A percentile compares a stretch with the other conserved stretches of the same genome.
Evolutionary conservation across 2,888 invertebrate species (phyloP).

Genomic region (Arrhopalites spinosus): DNA sequence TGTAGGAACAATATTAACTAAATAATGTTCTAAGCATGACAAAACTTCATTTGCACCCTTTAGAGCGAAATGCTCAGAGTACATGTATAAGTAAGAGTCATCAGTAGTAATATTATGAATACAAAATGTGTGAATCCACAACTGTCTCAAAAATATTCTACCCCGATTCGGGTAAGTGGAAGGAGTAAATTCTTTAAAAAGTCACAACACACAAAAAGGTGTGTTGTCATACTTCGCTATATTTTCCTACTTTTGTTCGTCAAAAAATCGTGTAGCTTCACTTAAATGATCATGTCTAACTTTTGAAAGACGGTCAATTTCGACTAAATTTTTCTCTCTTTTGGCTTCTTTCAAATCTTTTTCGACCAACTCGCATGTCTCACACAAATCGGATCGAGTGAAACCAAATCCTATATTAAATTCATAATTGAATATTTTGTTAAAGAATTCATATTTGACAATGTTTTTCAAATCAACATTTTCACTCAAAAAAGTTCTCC

Average conservation of each 20-base stretch:
- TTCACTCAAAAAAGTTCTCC: too few relatives aligned
- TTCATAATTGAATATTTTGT: neutral
- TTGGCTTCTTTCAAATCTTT: neutral
- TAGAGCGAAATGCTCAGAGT: neutral
- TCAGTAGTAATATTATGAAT: neutral
- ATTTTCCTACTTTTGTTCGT: neutral
- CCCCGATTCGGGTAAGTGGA: neutral
- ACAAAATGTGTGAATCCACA: neutral
- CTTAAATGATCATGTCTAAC: neutral
- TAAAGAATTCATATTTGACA: too few relatives aligned
- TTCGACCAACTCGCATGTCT: neutral
- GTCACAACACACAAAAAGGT: neutral
- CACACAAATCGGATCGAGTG: neutral
- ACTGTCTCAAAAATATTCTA: neutral
- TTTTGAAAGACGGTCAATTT: neutral
- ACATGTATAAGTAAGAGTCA: neutral
- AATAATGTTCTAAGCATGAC: neutral
- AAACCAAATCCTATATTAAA: neutral
- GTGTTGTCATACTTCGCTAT: neutral
- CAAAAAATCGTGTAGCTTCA: neutral
- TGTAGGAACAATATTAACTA: neutral
- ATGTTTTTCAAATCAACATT: too few relatives aligned
- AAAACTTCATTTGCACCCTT: neutral
- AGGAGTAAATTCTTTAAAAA: neutral
- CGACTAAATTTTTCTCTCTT: neutral